These are phyloP conservation scores for Oikopleura dioica DNA, from an alignment of 23 tunicate species.

Conservation along the genomic window DNA sequence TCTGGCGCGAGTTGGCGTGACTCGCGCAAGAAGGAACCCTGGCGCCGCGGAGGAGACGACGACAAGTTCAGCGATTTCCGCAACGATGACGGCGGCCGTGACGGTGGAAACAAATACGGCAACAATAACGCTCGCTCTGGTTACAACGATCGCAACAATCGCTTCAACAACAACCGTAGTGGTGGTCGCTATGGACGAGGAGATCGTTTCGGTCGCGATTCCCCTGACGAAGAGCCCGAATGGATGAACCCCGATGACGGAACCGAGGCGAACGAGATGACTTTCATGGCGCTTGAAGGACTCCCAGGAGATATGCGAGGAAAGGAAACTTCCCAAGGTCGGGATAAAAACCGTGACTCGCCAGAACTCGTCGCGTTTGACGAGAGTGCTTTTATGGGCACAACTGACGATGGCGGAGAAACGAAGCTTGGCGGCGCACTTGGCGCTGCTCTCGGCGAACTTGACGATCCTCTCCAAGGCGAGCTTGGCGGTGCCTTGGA, in stretches of 20 bases:
- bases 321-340: neutral
- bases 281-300: neutral
- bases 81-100: neutral
- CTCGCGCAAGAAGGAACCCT: neutral
- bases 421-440: neutral
- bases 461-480: no score
- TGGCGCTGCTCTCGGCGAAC: neutral
- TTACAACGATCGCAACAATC: neutral
- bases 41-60: neutral
- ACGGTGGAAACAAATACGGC: no score
- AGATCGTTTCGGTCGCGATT: neutral
- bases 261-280: neutral
- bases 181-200: neutral
- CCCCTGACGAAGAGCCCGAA: neutral
- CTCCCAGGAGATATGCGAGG: neutral
- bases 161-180: neutral
- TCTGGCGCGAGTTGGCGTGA: neutral
- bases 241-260: constrained; percentile 6
- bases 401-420: neutral
- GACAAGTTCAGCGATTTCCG: neutral
- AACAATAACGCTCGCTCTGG: neutral
- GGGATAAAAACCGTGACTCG: neutral
- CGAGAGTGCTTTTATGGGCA: neutral
- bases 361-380: neutral
- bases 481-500: no score